Evolutionary conservation across 2,113 vertebrate species (phyloP).

Genomic region (Hydrochoerus hydrochaeris): DNA sequence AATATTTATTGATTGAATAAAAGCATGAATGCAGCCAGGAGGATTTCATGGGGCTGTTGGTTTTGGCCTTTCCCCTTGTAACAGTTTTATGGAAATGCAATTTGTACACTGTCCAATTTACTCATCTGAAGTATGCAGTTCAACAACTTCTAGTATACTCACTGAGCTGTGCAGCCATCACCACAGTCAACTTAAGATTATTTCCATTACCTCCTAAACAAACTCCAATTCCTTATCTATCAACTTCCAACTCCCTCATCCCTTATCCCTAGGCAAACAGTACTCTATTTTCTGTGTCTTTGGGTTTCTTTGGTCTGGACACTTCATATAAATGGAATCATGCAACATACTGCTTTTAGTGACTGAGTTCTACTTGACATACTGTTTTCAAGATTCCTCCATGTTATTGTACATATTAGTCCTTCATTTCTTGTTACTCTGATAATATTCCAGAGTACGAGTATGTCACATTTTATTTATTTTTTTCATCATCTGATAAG

Average conservation of each 20-base stretch:
- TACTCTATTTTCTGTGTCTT: background rate
- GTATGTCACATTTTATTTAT: background rate
- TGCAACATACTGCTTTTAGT: background rate
- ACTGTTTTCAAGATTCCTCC: background rate
- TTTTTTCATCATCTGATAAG: background rate
- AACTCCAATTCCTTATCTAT: background rate
- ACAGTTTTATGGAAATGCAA: conserved; percentile 11
- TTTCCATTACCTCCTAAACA: background rate
- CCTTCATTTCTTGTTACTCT: background rate
- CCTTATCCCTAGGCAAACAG: background rate
- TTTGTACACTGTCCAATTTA: background rate
- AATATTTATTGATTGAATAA: background rate
- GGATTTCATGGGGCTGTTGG: background rate
- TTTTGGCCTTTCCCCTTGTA: background rate
- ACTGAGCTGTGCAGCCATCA: background rate
- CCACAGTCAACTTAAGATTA: background rate
- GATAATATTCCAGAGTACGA: background rate
- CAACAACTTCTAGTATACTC: background rate
- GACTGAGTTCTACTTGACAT: background rate
- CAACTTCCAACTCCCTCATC: too few relatives aligned
- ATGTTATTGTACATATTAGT: background rate
- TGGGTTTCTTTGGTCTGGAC: background rate
- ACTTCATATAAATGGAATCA: background rate
- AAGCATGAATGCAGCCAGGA: background rate
- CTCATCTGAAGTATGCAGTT: background rate